Evolutionary conservation across 2,888 invertebrate genomes (phyloP).

Genomic region (Euclidia mi): DNA sequence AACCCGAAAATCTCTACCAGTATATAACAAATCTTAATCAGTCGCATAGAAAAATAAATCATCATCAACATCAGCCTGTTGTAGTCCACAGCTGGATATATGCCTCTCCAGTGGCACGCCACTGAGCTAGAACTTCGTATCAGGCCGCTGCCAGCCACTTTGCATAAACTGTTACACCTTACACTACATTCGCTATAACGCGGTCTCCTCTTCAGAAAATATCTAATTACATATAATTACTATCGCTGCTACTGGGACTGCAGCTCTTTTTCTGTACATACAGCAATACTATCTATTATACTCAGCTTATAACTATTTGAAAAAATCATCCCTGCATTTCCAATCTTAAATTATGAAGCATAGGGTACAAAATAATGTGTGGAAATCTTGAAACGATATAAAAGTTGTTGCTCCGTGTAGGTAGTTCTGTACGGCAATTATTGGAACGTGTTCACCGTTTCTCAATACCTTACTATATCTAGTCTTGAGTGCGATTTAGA

Average conservation of each 20-base stretch:
- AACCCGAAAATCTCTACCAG: too few relatives aligned
- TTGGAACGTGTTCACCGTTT: constrained; percentile 73
- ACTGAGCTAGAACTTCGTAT: too few relatives aligned
- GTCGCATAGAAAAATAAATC: too few relatives aligned
- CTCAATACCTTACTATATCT: constrained; percentile 67
- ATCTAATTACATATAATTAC: constrained; percentile 18
- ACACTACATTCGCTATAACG: too few relatives aligned
- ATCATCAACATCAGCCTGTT: too few relatives aligned
- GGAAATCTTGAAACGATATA: constrained; percentile 28
- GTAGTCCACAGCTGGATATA: too few relatives aligned
- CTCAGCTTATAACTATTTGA: constrained; percentile 43
- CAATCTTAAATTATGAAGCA: constrained; percentile 1
- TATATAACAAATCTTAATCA: too few relatives aligned
- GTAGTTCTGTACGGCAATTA: constrained; percentile 72
- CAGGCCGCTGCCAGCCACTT: too few relatives aligned
- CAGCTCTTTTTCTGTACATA: constrained; percentile 33
- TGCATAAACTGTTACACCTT: too few relatives aligned
- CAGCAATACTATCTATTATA: constrained; percentile 42
- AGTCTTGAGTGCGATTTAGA: constrained; percentile 46
- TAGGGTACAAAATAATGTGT: constrained; percentile 34
- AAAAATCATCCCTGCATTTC: constrained; percentile 12
- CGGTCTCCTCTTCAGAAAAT: too few relatives aligned
- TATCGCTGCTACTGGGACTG: constrained; percentile 24
- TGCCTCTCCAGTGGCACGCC: too few relatives aligned
- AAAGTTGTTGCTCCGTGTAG: constrained; percentile 57